phyloP scores from a whole-genome alignment of 2,888 invertebrate species.

The Cryptocheilus praepositus region DNA sequence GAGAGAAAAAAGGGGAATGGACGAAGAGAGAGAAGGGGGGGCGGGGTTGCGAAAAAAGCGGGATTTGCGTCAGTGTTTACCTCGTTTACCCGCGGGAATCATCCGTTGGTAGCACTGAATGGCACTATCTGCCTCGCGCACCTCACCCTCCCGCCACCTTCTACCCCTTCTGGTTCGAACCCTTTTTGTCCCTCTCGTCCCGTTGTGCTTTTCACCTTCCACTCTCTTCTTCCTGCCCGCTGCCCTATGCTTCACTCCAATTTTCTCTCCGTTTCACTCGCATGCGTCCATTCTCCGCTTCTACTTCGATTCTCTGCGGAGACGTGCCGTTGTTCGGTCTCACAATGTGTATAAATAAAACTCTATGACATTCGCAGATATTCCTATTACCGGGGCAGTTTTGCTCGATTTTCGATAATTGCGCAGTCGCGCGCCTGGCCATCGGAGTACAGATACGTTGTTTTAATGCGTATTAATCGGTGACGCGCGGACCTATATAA shows the following conservation, averaged over 20 bases:
- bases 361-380: too few relatives aligned
- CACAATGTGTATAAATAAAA: too few relatives aligned
- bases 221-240: not conserved
- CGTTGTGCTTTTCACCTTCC: not conserved
- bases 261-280: slow-evolving; percentile 32
- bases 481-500: too few relatives aligned
- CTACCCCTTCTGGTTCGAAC: slow-evolving; percentile 1
- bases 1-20: slow-evolving; percentile 18
- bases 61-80: slow-evolving; percentile 36
- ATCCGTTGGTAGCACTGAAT: slow-evolving; percentile 49
- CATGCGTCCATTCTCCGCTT: too few relatives aligned
- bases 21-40: slow-evolving; percentile 19
- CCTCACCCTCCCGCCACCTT: not conserved
- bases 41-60: not conserved
- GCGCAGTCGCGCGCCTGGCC: too few relatives aligned
- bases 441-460: too few relatives aligned
- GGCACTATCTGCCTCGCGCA: slow-evolving; percentile 39
- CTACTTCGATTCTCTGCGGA: too few relatives aligned
- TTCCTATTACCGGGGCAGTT: too few relatives aligned
- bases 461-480: too few relatives aligned
- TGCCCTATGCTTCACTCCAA: slow-evolving; percentile 2
- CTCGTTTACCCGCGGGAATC: slow-evolving; percentile 43
- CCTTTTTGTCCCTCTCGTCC: slow-evolving; percentile 15
- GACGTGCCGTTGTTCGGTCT: too few relatives aligned
- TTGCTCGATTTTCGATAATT: too few relatives aligned